A percentile compares a stretch with the other conserved stretches of the same genome.
These are phyloP conservation scores for Phyllopteryx taeniolatus DNA, from an alignment of 2,113 vertebrate species.

Conservation along the genomic window DNA sequence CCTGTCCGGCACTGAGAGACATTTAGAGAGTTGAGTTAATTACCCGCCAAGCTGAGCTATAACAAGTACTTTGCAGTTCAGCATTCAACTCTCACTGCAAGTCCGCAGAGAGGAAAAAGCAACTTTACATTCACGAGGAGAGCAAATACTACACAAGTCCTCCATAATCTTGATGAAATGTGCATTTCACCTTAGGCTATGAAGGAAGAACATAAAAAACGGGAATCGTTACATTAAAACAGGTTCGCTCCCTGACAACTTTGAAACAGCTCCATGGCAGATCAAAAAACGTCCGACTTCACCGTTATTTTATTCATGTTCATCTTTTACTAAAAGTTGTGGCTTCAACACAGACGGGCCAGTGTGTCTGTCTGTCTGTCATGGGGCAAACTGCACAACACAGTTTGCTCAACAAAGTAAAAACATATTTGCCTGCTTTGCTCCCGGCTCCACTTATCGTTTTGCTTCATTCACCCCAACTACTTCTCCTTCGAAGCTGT, in stretches of 20 bases:
- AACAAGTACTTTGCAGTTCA: constrained; percentile 70
- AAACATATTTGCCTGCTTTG: constrained; percentile 42
- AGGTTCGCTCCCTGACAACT: constrained; percentile 57
- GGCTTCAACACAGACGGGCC: constrained; percentile 45
- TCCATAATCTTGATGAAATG: constrained; percentile 75
- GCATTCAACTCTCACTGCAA: constrained; percentile 65
- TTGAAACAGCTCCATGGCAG: constrained; percentile 58
- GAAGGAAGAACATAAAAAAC: constrained; percentile 62
- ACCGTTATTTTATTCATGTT: constrained; percentile 21
- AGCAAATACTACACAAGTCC: constrained; percentile 57
- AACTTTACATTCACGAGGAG: constrained; percentile 71
- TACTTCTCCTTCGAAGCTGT: constrained; percentile 53
- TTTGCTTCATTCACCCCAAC: constrained; percentile 14
- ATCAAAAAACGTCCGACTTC: constrained; percentile 48
- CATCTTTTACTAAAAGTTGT: constrained; percentile 18
- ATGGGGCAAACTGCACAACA: constrained; percentile 23
- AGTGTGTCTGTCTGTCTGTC: constrained; percentile 15
- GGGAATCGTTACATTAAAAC: constrained; percentile 57
- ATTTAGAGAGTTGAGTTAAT: constrained; percentile 56
- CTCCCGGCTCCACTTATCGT: constrained; percentile 34
- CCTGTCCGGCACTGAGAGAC: constrained; percentile 38
- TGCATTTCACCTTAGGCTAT: constrained; percentile 74
- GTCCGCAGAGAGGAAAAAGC: constrained; percentile 64
- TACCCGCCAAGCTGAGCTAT: constrained; percentile 57
- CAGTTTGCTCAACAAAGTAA: constrained; percentile 27